A percentile compares a stretch with the other conserved stretches of the same genome.
These are phyloP conservation scores for Parthenolecanium corni DNA, from an alignment of 2,888 invertebrate species.

Conservation along the genomic window DNA sequence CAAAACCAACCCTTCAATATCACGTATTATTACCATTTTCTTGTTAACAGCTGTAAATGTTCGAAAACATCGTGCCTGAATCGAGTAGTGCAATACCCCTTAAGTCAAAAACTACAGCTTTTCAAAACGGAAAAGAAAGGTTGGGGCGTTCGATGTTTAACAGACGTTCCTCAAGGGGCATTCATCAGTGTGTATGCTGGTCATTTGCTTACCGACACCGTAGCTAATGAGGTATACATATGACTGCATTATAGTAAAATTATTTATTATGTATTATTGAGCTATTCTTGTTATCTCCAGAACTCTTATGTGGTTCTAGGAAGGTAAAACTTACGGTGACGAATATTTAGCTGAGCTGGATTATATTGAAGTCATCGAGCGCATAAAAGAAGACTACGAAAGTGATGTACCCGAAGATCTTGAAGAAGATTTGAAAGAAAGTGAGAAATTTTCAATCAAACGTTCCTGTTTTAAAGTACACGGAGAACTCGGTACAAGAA, in stretches of 20 bases:
- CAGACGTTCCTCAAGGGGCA: conserved; percentile 88
- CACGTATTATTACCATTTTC: background rate
- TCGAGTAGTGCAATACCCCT: conserved; percentile 85
- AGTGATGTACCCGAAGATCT: conserved; percentile 23
- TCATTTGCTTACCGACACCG: conserved; percentile 77
- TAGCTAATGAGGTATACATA: conserved; percentile 68
- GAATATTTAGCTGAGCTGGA: conserved; percentile 95
- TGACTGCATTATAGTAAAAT: conserved; percentile 28
- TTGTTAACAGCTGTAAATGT: conserved; percentile 62
- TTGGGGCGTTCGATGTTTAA: conserved; percentile 90
- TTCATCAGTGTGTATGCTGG: conserved; percentile 97
- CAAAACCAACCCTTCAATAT: too few relatives aligned
- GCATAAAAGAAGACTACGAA: conserved; percentile 59
- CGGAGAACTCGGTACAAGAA: too few relatives aligned
- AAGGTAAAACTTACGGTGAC: conserved; percentile 78
- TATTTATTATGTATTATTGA: too few relatives aligned
- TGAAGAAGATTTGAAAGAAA: background rate
- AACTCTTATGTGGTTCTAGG: too few relatives aligned
- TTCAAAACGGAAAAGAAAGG: conserved; percentile 90
- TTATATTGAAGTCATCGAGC: conserved; percentile 87
- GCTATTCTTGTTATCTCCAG: too few relatives aligned
- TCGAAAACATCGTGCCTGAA: conserved; percentile 69
- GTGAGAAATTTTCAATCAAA: too few relatives aligned
- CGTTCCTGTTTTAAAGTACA: too few relatives aligned
- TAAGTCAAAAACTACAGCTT: conserved; percentile 78